A percentile compares a stretch with the other conserved stretches of the same genome.
phyloP scores from a whole-genome alignment of 2,797 vertebrate species.

The Psittacula echo region DNA sequence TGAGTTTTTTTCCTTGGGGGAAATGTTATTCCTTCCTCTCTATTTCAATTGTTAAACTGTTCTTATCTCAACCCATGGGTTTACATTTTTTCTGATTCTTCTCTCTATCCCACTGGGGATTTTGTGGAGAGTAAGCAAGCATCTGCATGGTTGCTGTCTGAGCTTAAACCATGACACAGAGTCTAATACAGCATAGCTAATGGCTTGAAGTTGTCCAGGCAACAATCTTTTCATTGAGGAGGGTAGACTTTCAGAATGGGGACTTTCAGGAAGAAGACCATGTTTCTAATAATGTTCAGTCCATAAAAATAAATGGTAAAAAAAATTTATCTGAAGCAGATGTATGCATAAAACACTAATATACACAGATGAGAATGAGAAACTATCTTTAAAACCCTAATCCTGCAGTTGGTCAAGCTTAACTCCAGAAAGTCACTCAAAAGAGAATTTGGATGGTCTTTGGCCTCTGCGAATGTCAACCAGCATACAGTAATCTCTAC shows the following conservation, averaged over 20 bases:
- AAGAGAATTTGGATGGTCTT: not conserved
- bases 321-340: not conserved
- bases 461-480: not conserved
- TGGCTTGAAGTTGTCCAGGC: not conserved
- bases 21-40: not conserved
- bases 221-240: not conserved
- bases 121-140: not conserved
- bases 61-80: not conserved
- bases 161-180: not conserved
- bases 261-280: not conserved
- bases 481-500: not conserved
- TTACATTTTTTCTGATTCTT: not conserved
- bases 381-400: constrained; percentile 10
- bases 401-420: not conserved
- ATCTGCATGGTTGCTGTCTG: not conserved
- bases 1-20: not conserved
- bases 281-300: not conserved
- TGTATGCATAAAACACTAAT: not conserved
- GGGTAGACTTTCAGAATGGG: not conserved
- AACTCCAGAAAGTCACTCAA: not conserved
- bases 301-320: not conserved
- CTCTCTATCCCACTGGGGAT: not conserved
- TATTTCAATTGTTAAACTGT: not conserved
- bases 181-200: not conserved
- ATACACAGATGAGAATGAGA: not conserved